Base-by-base conservation (phyloP, 1,140 invertebrate genomes). In the Drosophila ercepeae region DNA sequence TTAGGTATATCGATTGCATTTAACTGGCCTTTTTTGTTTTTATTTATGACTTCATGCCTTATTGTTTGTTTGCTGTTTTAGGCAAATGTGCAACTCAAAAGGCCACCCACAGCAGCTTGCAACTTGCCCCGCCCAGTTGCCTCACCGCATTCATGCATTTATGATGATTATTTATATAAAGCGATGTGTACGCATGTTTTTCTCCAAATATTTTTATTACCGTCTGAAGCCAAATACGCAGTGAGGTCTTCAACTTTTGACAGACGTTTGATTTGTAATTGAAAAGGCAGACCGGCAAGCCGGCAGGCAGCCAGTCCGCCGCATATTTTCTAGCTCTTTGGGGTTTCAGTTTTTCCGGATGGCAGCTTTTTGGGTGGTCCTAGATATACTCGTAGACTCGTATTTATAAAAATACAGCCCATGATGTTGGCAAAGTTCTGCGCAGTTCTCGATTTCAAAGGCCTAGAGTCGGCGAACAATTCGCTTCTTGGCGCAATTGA, bases 241-340 rank as follows among this genome's bases (percentile, higher is more conserved):
- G 63, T 63, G 59, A 16, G 27, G 44, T 27, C 54, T 58, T 78
- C 61, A 59, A 75, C 42, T 44, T 60, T 53, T 72, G 77, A 81
- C 77, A 67, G 78, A 81, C 78, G 78, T 81, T 82, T 82, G 78
- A 81, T 82, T 82, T 81, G 78, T 81, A 82, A 82, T 81, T 81
- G 78, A 72, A 81, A 51, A 42, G 46, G 48, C 68, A 71, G 34
- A 14, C 49, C 19, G 41, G 11, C 29, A 11, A 8, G 29, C 2
- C 8, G 29, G 9, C 29, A 11, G 9, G 27, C 27, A 32, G 29
- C 9, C 29, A 21, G 4, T 8, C 29, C 14, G 9, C 49, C 57
- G 72, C 77, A 75, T 70, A 72, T 75, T 81, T 78, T 78, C 50
- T 57, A 60, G 67, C 73, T 76, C 78, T 81, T 81, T 63, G 65